These are phyloP conservation scores for Saimiri boliviensis DNA, from an alignment of 2,113 vertebrate species.

Conservation along the genomic window DNA sequence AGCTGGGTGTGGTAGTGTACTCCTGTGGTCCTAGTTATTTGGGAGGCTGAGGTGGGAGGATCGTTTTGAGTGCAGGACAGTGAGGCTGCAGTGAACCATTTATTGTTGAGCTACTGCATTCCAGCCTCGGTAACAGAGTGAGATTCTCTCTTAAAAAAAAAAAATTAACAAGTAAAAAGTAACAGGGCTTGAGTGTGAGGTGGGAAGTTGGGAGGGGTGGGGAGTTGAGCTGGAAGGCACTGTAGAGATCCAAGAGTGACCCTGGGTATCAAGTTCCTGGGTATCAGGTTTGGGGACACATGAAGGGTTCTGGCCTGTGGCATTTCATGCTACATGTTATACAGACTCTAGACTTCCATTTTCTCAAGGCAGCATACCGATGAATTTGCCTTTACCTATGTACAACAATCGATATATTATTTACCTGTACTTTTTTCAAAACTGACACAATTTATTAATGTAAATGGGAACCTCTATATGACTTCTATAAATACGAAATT, in stretches of 20 bases:
- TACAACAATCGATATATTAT: background rate
- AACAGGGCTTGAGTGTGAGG: background rate
- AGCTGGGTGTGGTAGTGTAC: too few species aligned
- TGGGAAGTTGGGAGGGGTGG: background rate
- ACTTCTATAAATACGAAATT: background rate
- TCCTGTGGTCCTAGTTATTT: too few species aligned
- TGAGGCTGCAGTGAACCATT: too few species aligned
- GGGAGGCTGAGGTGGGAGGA: too few species aligned
- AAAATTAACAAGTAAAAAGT: too few species aligned
- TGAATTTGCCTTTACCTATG: background rate
- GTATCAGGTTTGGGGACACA: background rate
- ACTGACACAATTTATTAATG: background rate
- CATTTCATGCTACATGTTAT: background rate
- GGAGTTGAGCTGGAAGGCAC: background rate
- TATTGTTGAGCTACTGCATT: too few species aligned
- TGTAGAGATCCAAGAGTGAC: background rate
- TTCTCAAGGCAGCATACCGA: background rate
- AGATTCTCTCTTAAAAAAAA: too few species aligned
- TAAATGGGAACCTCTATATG: background rate
- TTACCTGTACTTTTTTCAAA: background rate
- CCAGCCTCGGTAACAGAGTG: too few species aligned
- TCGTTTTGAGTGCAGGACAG: too few species aligned
- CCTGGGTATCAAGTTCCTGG: background rate
- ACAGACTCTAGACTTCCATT: background rate
- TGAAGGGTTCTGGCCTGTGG: background rate